phyloP scores from a whole-genome alignment of 53 echinoderm and acorn worm species.

The Glandiceps talaboti region DNA sequence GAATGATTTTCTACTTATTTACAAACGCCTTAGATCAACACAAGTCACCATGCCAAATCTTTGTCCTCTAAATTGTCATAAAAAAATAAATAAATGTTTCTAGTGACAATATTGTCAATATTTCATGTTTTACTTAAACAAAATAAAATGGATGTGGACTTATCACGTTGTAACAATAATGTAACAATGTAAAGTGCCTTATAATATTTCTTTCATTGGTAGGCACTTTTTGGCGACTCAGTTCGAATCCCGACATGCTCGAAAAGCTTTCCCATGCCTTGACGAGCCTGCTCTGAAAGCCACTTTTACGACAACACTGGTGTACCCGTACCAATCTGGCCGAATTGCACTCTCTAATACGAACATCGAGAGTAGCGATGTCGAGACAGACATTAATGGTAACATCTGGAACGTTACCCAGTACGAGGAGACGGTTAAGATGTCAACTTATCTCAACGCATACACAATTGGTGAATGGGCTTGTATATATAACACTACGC shows the following conservation, averaged over 20 bases:
- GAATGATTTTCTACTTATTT: too few species aligned
- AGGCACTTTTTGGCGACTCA: conserved; percentile 57
- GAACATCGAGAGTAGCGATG: neutral
- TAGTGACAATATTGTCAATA: too few species aligned
- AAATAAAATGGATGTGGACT: too few species aligned
- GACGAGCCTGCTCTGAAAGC: conserved; percentile 80
- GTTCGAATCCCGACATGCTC: conserved; percentile 76
- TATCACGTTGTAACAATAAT: too few species aligned
- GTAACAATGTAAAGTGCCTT: too few species aligned
- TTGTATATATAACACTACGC: neutral
- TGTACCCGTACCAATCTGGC: conserved; percentile 41
- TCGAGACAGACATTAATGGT: neutral
- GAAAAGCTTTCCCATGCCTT: conserved; percentile 74
- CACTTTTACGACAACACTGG: conserved; percentile 51
- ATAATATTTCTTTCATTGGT: too few species aligned
- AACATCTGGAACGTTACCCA: neutral
- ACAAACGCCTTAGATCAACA: too few species aligned
- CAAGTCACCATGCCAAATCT: too few species aligned
- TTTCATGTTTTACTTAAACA: too few species aligned
- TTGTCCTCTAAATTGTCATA: too few species aligned
- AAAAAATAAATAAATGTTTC: too few species aligned
- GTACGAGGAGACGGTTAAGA: neutral
- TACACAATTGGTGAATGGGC: neutral
- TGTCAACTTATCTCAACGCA: neutral
- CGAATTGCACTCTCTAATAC: conserved; percentile 57